Percentiles rank a stretch among this genome's conserved stretches.
These are phyloP conservation scores for Poecilia gillii DNA, from an alignment of 2,797 vertebrate species.

Conservation along the genomic window DNA sequence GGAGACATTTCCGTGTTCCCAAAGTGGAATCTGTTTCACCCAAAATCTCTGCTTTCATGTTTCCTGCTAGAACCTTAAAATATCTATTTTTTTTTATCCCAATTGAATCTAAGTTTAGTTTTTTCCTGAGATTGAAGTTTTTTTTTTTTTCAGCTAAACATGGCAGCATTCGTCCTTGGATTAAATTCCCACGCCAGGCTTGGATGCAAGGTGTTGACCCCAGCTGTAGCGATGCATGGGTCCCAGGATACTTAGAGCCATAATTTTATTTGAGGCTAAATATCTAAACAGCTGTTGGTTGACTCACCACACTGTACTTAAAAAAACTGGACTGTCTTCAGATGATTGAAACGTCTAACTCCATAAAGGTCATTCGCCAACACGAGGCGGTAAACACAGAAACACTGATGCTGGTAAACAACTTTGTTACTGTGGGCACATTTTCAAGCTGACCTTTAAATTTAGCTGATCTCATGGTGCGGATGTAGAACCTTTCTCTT, in stretches of 20 bases:
- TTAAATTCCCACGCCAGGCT: neutral
- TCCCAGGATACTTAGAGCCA: neutral
- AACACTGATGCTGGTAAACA: neutral
- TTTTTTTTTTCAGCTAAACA: neutral
- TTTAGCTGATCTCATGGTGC: conserved; percentile 9
- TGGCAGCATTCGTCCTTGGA: conserved; percentile 1
- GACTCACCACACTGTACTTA: neutral
- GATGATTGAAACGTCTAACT: neutral
- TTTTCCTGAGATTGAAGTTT: conserved; percentile 25
- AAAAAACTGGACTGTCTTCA: neutral
- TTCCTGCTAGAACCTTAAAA: conserved; percentile 42
- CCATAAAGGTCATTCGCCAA: neutral
- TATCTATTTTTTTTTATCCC: conserved; percentile 41
- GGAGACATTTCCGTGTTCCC: conserved; percentile 38
- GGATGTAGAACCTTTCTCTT: neutral
- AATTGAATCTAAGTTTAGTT: conserved; percentile 39
- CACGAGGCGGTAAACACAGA: neutral
- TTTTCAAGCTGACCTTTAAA: conserved; percentile 11
- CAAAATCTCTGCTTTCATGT: conserved; percentile 36
- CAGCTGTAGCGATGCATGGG: neutral
- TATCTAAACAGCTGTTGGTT: neutral
- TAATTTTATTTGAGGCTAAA: neutral
- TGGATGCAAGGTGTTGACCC: neutral
- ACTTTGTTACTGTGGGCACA: neutral
- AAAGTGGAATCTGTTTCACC: conserved; percentile 47